Evolutionary conservation across 1,140 invertebrate species (phyloP), one percentile per base, ranked within the genome.

Genomic region (Orius insidiosus): DNA sequence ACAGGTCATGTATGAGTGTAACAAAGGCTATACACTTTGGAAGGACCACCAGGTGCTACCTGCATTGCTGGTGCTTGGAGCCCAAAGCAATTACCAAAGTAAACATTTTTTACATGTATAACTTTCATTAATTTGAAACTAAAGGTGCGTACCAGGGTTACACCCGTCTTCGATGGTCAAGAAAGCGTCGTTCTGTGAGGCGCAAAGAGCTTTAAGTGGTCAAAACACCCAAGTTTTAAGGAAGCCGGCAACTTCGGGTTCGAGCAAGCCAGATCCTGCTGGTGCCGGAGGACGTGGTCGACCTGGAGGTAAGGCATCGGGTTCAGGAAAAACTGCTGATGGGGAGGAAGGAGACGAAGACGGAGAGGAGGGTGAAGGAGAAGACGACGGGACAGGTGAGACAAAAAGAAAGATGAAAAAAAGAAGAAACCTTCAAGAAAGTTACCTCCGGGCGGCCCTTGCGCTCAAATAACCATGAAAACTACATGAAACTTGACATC

Each of bases 1-100:
- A 53, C 86, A 95, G 41, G 41, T 97, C 19, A 87, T 90, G 76
- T 97, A 93, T 62, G 86, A 94, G 54, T 97, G 93, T 60, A 78
- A 93, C 50, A 85, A 87, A 58, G 88, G 88, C 0, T 92, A 85
- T 56, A 79, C 84, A 1, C 57, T 93, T 74, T 75, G 13, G 78
- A 84, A 52, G 92, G 92, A 7, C 86, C 92, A 0, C 82, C 83
- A 0, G 92, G 92, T 3, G 90, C 92, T 0, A 93, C 88, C 0
- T 95, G 89, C 56, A 75, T 94, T 13, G 81, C 85, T 8, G 88
- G 88, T 1, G 69, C 75, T 36, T 94, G 88, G 87, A 85, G 79
- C 50, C 88, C 87, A 0, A 71, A 69, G 48, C 71, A 85, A 54
- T 57, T 84, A 15, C 79, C 79, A 4, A 78, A 72, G 75, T 79